Evolutionary conservation across 1,140 invertebrate species (phyloP).

Genomic region (Zaprionus lachaisei): DNA sequence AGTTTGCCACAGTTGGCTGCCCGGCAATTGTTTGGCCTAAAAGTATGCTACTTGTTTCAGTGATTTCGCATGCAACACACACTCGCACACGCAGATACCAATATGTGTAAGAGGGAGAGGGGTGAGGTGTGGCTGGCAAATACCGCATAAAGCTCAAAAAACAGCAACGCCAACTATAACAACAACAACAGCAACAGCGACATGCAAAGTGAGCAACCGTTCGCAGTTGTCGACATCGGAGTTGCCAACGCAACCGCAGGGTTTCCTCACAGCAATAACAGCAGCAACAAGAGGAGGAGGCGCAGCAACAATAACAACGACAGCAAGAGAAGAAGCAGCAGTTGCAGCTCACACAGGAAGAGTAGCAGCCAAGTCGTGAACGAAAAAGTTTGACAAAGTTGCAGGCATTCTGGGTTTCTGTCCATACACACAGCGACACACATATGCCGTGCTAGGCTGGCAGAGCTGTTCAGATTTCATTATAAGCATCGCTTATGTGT

Average conservation of each 20-base stretch:
- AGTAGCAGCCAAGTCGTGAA: constrained; percentile 33
- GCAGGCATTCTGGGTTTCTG: constrained; percentile 40
- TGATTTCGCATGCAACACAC: constrained; percentile 53
- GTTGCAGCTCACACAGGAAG: constrained; percentile 19
- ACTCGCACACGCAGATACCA: constrained; percentile 28
- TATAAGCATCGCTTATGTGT: constrained; percentile 64
- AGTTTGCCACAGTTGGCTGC: constrained; percentile 52
- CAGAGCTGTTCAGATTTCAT: constrained; percentile 57
- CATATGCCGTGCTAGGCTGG: constrained; percentile 8
- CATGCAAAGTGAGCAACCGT: constrained; percentile 62
- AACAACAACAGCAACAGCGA: constrained; percentile 34
- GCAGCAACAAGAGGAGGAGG: constrained; percentile 32
- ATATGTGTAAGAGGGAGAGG: constrained; percentile 12
- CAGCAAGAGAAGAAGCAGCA: constrained; percentile 30
- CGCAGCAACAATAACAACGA: constrained; percentile 32
- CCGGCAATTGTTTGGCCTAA: constrained; percentile 72
- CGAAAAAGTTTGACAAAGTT: constrained; percentile 66
- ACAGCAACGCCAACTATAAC: constrained; percentile 23
- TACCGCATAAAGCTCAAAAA: constrained; percentile 62
- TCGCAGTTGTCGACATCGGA: constrained; percentile 38
- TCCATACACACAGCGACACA: constrained; percentile 1
- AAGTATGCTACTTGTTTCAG: constrained; percentile 71
- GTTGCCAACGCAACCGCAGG: constrained; percentile 46
- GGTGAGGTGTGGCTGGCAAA: constrained; percentile 37
- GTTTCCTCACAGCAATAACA: constrained; percentile 24